Evolutionary conservation across 1,140 invertebrate genomes (phyloP).

Genomic region (Paraescarpia echinospica): DNA sequence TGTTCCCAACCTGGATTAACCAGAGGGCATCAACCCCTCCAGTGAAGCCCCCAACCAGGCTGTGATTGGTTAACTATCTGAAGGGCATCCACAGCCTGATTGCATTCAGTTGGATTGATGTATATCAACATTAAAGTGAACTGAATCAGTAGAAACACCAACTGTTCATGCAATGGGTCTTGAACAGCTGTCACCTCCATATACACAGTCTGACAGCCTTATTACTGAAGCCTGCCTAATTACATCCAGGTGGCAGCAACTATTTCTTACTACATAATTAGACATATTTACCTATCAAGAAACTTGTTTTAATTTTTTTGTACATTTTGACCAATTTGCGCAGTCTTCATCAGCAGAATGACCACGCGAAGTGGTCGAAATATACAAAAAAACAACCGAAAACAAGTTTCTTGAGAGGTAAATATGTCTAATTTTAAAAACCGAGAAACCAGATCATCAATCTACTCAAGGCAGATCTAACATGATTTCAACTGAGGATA

Average conservation of each 20-base stretch:
- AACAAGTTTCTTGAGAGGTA: no score
- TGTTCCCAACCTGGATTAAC: not conserved
- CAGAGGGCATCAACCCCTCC: not conserved
- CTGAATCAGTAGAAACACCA: not conserved
- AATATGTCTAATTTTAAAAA: no score
- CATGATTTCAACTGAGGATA: no score
- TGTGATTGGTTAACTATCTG: not conserved
- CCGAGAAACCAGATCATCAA: no score
- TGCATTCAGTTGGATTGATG: not conserved
- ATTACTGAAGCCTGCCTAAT: not conserved
- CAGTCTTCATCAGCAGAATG: no score
- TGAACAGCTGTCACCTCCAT: not conserved
- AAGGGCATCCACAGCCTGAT: not conserved
- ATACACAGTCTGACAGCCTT: not conserved
- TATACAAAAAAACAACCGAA: no score
- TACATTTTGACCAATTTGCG: no score
- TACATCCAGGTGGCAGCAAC: not conserved
- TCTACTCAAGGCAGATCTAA: no score
- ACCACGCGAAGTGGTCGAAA: no score
- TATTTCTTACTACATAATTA: not conserved
- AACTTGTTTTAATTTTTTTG: no score
- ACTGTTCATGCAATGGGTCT: not conserved
- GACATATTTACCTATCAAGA: not conserved
- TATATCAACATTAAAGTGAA: not conserved
- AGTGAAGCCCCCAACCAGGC: not conserved